A percentile compares a stretch with the other conserved stretches of the same genome.
Conservation (phyloP, 2,888 invertebrate species). For the Unio delphinus region DNA sequence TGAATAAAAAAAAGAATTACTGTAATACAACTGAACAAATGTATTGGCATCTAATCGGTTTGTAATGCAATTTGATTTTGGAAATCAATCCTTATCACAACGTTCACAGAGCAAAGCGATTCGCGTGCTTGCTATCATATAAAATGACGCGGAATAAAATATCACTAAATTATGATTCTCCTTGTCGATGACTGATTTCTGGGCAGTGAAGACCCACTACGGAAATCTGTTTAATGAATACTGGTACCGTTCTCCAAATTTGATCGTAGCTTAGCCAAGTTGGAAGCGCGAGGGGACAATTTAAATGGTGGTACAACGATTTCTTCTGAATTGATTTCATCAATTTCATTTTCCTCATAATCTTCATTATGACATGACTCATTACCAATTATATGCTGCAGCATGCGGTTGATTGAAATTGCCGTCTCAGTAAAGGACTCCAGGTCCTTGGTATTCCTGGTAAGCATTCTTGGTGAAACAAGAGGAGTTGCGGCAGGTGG, state of each 20-base stretch:
- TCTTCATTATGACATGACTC: conserved; percentile 45
- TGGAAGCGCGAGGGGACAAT: conserved; percentile 88
- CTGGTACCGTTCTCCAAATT: conserved; percentile 28
- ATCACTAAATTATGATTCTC: conserved; percentile 32
- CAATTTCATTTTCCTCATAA: conserved; percentile 44
- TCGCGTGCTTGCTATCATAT: too few species aligned
- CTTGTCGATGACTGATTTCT: conserved; percentile 41
- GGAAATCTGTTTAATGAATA: conserved; percentile 36
- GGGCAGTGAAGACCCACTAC: conserved; percentile 45
- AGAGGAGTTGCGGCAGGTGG: conserved; percentile 74
- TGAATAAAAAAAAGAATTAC: too few species aligned
- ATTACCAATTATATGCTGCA: conserved; percentile 84
- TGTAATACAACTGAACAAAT: too few species aligned
- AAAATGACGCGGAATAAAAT: too few species aligned
- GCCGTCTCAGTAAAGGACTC: conserved; percentile 90
- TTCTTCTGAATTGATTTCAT: conserved; percentile 48
- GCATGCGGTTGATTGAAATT: conserved; percentile 95
- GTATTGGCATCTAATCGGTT: too few species aligned
- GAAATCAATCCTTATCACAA: too few species aligned
- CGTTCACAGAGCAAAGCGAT: too few species aligned
- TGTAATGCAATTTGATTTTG: too few species aligned
- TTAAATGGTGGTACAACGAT: conserved; percentile 78
- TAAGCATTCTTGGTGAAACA: conserved; percentile 88
- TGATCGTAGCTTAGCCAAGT: conserved; percentile 81
- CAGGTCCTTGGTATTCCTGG: conserved; percentile 87